Conservation (phyloP, 2,113 vertebrate genomes). For the Gobio gobio region DNA sequence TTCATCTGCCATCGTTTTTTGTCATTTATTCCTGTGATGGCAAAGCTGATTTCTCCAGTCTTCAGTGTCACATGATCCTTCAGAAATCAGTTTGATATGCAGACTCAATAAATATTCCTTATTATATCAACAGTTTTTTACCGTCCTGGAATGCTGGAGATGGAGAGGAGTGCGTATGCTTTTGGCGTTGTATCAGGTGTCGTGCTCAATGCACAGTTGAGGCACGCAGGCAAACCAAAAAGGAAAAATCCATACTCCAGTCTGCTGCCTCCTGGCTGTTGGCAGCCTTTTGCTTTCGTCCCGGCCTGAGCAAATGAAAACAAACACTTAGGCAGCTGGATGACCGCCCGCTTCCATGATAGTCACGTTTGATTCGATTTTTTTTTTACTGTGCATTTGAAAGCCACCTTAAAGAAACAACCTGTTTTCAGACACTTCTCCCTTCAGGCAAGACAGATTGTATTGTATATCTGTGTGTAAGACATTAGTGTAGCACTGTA, state of each 20-base stretch:
- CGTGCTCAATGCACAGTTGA: conserved; percentile 28
- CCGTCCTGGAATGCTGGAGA: not conserved
- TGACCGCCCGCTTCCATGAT: not conserved
- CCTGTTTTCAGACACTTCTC: not conserved
- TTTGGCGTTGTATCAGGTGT: conserved; percentile 41
- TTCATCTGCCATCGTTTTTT: no score
- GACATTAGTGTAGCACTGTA: no score
- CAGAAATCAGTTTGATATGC: no score
- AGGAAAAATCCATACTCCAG: conserved; percentile 59
- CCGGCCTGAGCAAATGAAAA: conserved; percentile 48
- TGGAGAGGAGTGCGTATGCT: conserved; percentile 19
- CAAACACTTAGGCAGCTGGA: conserved; percentile 38
- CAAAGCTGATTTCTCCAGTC: no score
- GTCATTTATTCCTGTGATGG: no score
- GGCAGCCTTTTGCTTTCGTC: conserved; percentile 39
- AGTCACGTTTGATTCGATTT: not conserved
- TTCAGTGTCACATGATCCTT: no score
- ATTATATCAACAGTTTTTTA: no score
- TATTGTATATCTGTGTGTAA: not conserved
- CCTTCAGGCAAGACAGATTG: not conserved
- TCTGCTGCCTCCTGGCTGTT: conserved; percentile 49
- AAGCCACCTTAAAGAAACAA: not conserved
- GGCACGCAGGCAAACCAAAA: not conserved
- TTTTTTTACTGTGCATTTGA: not conserved
- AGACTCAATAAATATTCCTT: no score